These are phyloP conservation scores for Oophaga pumilio DNA, from an alignment of 2,113 vertebrate species.

Conservation along the genomic window DNA sequence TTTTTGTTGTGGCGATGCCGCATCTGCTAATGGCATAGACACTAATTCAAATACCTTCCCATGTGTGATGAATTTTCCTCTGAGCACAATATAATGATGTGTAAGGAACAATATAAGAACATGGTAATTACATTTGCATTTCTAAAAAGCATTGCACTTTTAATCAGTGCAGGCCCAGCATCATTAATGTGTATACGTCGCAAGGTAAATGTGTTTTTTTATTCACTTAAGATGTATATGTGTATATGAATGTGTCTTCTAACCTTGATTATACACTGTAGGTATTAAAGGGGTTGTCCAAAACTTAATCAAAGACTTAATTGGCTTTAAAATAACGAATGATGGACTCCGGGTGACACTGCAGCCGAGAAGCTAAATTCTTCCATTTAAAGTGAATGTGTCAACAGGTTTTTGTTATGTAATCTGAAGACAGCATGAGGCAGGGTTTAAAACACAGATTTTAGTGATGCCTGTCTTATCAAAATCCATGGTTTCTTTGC, in stretches of 20 bases:
- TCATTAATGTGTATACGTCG: not conserved
- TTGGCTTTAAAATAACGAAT: too few relatives aligned
- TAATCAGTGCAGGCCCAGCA: not conserved
- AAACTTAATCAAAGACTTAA: not conserved
- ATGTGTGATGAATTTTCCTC: not conserved
- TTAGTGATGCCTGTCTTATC: too few relatives aligned
- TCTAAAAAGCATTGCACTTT: conserved; percentile 1
- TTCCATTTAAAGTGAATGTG: too few relatives aligned
- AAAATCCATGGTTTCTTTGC: too few relatives aligned
- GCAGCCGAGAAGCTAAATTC: too few relatives aligned
- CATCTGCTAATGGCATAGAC: not conserved
- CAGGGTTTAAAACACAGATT: too few relatives aligned
- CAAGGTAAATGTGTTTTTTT: not conserved
- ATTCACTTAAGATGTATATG: not conserved
- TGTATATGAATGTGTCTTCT: not conserved
- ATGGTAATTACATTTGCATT: conserved; percentile 5
- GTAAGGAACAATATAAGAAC: not conserved
- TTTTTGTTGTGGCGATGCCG: not conserved
- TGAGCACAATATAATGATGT: not conserved
- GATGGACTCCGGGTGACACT: too few relatives aligned
- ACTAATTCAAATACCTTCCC: not conserved
- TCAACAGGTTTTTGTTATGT: too few relatives aligned
- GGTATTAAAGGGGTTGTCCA: not conserved
- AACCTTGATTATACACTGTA: not conserved
- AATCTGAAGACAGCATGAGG: too few relatives aligned